Conservation (phyloP, 1,140 invertebrate species). For the Drosophila simulans region DNA sequence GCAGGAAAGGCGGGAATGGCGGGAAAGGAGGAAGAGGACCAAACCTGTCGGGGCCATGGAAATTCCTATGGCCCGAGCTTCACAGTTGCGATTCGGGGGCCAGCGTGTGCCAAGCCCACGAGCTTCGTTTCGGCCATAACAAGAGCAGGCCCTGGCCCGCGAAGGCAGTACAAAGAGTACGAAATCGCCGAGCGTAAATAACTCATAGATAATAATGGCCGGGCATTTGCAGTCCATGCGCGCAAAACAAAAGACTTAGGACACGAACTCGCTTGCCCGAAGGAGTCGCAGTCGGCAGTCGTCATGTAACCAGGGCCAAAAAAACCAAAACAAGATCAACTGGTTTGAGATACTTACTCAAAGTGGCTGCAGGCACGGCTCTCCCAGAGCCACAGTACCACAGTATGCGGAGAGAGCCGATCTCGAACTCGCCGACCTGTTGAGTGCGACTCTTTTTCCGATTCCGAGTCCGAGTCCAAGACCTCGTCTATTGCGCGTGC, state of each 20-base stretch:
- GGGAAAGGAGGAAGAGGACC: constrained; percentile 5
- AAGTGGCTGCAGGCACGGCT: constrained; percentile 11
- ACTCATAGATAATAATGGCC: constrained; percentile 78
- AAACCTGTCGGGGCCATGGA: constrained; percentile 54
- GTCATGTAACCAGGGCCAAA: constrained; percentile 62
- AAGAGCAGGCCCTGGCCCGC: constrained; percentile 43
- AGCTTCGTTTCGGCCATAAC: constrained; percentile 65
- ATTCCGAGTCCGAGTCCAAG: constrained; percentile 12
- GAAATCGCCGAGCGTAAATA: constrained; percentile 70
- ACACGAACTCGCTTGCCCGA: constrained; percentile 66
- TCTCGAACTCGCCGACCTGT: constrained; percentile 38
- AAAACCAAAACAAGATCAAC: constrained; percentile 79
- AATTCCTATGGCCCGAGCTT: constrained; percentile 43
- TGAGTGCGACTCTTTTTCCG: constrained; percentile 9
- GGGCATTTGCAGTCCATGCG: constrained; percentile 64
- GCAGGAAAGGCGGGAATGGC: background rate
- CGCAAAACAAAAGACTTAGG: constrained; percentile 80
- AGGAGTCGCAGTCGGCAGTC: constrained; percentile 49
- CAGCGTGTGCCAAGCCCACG: constrained; percentile 77
- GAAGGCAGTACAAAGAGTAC: constrained; percentile 9
- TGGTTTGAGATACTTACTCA: constrained; percentile 76
- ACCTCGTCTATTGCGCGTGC: constrained; percentile 79
- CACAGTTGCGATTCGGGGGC: constrained; percentile 46
- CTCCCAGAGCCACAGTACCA: constrained; percentile 8
- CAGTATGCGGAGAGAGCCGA: background rate